Base-by-base conservation (phyloP, 2,888 invertebrate species). In the Suillia variegata region DNA sequence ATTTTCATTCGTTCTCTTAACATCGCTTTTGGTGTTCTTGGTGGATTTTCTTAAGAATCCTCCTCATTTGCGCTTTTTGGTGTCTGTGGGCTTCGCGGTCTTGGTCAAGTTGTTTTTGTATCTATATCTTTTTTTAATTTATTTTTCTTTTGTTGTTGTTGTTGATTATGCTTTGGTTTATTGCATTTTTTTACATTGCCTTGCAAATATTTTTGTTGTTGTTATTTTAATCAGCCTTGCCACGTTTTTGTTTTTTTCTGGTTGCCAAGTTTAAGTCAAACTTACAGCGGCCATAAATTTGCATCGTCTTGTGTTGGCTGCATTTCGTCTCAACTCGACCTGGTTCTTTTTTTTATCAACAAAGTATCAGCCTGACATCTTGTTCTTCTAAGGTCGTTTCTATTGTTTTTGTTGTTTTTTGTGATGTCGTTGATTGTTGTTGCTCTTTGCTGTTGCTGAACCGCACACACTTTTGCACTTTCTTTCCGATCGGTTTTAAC, bases 271-370 rank as follows among this genome's bases (percentile, higher is more conserved):
- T 31, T 31, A 8, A 31, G 6, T 12, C 31, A 12, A 31, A 31
- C 6, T 31, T 31, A 31, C 12, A 31, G 31, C 38, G 38, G 38
- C 45, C 3, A 6, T 45, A 45, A 45, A 45, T 45, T 45, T 45
- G 45, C 18, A 4, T 8, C 15, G 6, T n/a, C 4, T 38, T 38
- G 38, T 38, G n/a, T n/a, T n/a, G n/a, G n/a, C n/a, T n/a, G n/a
- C n/a, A n/a, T n/a, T n/a, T n/a, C 64, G 58, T 66, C 53, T 71
- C 70, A 67, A 69, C 64, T 62, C 76, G 76, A 76, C 77, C 77
- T 68, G 70, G 70, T 76, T 74, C 73, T 70, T 66, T 66, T 72
- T 73, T 72, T 71, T 67, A 34, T n/a, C n/a, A n/a, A n/a, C n/a
- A n/a, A n/a, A n/a, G n/a, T n/a, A n/a, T n/a, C n/a, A n/a, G n/a